A percentile compares a stretch with the other conserved stretches of the same genome.
Evolutionary conservation across 2,113 vertebrate genomes (phyloP).

Genomic region (Dicentrarchus labrax): DNA sequence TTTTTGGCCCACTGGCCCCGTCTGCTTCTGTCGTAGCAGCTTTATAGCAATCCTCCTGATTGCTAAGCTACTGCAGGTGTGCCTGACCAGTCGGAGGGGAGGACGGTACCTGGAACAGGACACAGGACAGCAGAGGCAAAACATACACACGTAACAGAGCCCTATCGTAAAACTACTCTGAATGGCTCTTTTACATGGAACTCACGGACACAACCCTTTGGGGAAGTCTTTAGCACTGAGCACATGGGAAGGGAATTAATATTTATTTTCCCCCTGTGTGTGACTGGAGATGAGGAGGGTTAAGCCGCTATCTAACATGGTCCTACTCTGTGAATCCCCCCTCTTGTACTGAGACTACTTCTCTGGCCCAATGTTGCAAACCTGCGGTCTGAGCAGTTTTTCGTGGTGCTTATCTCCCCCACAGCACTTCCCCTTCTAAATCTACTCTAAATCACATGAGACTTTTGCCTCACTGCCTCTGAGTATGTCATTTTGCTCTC

Average conservation of each 20-base stretch:
- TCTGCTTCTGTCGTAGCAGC: no score
- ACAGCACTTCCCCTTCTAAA: conserved; percentile 66
- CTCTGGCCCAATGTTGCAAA: conserved; percentile 49
- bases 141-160: no score
- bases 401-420: conserved; percentile 55
- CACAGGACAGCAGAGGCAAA: no score
- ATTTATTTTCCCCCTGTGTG: conserved; percentile 47
- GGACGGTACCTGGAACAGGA: no score
- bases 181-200: conserved; percentile 44
- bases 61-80: no score
- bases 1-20: no score
- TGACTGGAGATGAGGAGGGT: conserved; percentile 34
- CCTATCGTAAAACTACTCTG: conserved; percentile 34
- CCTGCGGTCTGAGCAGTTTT: conserved; percentile 58
- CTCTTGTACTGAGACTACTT: conserved; percentile 41
- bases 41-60: no score
- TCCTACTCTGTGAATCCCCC: conserved; percentile 31
- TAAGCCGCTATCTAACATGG: conserved; percentile 53
- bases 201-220: conserved; percentile 28
- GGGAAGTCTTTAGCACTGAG: conserved; percentile 44
- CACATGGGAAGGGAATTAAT: conserved; percentile 46
- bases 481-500: conserved; percentile 68
- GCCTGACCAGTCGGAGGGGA: no score
- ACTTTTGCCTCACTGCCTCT: conserved; percentile 58
- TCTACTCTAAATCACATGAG: conserved; percentile 71